A percentile compares a stretch with the other conserved stretches of the same genome.
Conservation (phyloP, 2,888 invertebrate genomes). For the Diplolepis rosae region DNA sequence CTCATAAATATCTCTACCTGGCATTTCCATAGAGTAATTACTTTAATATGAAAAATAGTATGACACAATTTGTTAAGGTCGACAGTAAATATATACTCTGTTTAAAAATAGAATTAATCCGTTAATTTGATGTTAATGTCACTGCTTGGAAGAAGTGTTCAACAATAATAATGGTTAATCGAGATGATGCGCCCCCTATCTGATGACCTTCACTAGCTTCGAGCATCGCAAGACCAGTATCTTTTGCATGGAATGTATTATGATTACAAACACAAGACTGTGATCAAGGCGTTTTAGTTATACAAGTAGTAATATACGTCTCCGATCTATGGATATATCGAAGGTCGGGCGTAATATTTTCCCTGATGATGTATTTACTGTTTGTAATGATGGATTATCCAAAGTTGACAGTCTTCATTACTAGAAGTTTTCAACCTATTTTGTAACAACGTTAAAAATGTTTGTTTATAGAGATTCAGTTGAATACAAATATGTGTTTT, state of each 20-base stretch:
- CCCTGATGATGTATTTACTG: slow-evolving; percentile 10
- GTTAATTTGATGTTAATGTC: background rate
- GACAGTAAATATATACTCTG: background rate
- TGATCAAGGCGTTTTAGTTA: slow-evolving; percentile 26
- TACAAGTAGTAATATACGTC: slow-evolving; percentile 12
- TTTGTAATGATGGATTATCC: slow-evolving; percentile 4
- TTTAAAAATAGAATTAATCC: background rate
- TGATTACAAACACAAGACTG: slow-evolving; percentile 17
- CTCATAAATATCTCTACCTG: too few relatives aligned
- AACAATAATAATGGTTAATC: too few relatives aligned
- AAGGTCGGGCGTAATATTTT: slow-evolving; percentile 21
- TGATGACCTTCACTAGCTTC: slow-evolving; percentile 6
- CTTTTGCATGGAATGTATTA: slow-evolving; percentile 3
- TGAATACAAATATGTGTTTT: background rate
- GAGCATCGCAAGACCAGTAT: slow-evolving; percentile 5
- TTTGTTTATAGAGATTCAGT: background rate
- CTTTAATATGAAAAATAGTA: background rate
- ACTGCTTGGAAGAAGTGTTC: background rate
- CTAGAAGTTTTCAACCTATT: background rate
- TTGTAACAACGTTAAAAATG: background rate
- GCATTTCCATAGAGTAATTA: slow-evolving; percentile 6
- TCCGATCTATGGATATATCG: slow-evolving; percentile 7
- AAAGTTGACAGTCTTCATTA: slow-evolving; percentile 16
- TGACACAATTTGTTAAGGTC: background rate
- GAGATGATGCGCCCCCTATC: background rate